phyloP scores from a whole-genome alignment of 2,113 vertebrate genomes.

The Barbus barbus region DNA sequence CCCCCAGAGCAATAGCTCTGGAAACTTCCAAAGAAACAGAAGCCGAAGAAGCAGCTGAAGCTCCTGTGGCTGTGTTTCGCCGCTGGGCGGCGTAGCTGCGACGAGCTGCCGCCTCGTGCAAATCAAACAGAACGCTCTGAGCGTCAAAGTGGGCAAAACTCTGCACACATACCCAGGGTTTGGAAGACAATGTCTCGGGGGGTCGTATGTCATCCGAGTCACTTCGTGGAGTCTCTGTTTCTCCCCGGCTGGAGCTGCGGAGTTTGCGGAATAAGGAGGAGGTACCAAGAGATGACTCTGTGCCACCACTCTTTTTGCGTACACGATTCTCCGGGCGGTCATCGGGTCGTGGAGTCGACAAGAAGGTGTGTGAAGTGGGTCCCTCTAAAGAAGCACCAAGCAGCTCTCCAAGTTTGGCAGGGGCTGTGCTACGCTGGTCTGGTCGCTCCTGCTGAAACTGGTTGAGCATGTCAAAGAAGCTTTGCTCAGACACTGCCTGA shows the following conservation, averaged over 20 bases:
- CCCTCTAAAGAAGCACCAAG: constrained; percentile 58
- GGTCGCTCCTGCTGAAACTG: constrained; percentile 83
- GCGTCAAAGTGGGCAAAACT: constrained; percentile 89
- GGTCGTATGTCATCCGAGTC: constrained; percentile 57
- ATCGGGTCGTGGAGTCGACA: constrained; percentile 55
- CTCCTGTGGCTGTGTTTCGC: constrained; percentile 88
- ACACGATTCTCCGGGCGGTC: constrained; percentile 72
- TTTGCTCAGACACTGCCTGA: constrained; percentile 86
- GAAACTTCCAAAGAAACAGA: constrained; percentile 69
- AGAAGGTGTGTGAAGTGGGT: constrained; percentile 52
- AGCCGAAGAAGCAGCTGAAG: constrained; percentile 80
- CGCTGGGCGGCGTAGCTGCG: constrained; percentile 72
- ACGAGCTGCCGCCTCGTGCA: constrained; percentile 77
- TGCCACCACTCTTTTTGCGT: constrained; percentile 81
- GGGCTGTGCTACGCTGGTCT: constrained; percentile 64
- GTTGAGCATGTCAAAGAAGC: constrained; percentile 87
- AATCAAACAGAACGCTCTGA: constrained; percentile 90
- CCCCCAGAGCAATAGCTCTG: constrained; percentile 62
- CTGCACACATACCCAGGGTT: constrained; percentile 82
- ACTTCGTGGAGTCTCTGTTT: constrained; percentile 69
- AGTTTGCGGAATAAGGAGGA: constrained; percentile 88
- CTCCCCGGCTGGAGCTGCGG: constrained; percentile 71
- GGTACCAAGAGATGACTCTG: constrained; percentile 70
- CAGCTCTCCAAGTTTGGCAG: constrained; percentile 67
- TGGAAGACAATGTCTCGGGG: constrained; percentile 59